Conservation (phyloP, 2,113 vertebrate species). For the Mola mola region DNA sequence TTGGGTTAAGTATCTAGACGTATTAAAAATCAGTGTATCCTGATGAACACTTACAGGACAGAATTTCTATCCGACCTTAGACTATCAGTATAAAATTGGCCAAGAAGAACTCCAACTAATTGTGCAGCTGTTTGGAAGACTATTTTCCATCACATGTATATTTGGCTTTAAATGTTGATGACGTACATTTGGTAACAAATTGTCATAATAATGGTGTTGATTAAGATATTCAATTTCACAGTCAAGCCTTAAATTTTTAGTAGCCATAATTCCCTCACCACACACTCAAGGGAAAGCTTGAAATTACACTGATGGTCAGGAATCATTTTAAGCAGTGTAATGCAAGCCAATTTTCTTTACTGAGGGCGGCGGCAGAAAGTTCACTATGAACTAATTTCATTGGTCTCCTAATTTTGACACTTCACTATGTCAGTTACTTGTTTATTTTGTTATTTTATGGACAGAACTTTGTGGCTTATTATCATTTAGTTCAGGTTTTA, state of each 20-base stretch:
- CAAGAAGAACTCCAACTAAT: background rate
- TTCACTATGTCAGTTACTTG: too few relatives aligned
- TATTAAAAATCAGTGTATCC: too few relatives aligned
- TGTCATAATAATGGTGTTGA: background rate
- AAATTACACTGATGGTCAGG: conserved; percentile 22
- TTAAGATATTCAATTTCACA: background rate
- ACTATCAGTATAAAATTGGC: background rate
- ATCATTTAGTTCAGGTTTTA: too few relatives aligned
- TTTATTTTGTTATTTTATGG: too few relatives aligned
- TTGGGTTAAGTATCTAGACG: too few relatives aligned
- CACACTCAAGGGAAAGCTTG: conserved; percentile 5
- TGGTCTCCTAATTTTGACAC: too few relatives aligned
- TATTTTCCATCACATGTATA: background rate
- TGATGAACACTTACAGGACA: too few relatives aligned
- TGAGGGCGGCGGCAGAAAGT: too few relatives aligned
- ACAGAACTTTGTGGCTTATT: too few relatives aligned
- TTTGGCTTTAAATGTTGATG: background rate
- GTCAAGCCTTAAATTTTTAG: background rate
- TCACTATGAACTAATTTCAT: too few relatives aligned
- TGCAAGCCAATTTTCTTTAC: too few relatives aligned
- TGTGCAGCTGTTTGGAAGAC: background rate
- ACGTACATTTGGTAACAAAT: background rate
- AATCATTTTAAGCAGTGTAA: conserved; percentile 15
- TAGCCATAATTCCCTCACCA: conserved; percentile 3
- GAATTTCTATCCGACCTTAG: background rate